phyloP scores from a whole-genome alignment of 2,888 invertebrate species.

The Steromphala cineraria region DNA sequence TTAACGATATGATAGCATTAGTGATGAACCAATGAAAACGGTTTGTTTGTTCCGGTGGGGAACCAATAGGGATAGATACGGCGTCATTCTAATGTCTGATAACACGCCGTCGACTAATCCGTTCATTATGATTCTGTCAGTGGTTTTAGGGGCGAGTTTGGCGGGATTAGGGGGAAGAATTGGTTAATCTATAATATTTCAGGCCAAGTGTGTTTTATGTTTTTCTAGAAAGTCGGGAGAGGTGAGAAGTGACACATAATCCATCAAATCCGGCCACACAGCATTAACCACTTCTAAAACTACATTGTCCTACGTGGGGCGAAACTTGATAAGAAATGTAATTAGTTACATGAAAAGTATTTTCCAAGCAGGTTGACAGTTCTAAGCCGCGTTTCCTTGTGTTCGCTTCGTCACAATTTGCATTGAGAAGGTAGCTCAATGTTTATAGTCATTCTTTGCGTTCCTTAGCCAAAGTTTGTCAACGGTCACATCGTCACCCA shows the following conservation, averaged over 20 bases:
- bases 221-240: background rate
- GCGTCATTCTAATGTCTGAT: background rate
- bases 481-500: no score
- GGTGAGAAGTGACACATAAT: background rate
- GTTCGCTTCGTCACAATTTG: no score
- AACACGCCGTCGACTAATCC: background rate
- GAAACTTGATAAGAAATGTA: background rate
- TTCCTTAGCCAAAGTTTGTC: no score
- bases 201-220: background rate
- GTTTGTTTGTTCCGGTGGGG: no score
- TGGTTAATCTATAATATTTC: background rate
- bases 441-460: no score
- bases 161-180: background rate
- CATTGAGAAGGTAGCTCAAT: no score
- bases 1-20: no score
- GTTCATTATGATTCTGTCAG: background rate
- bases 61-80: background rate
- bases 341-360: background rate
- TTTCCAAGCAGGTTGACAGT: no score
- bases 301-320: background rate
- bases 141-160: background rate
- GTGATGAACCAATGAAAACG: no score
- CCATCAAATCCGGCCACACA: background rate
- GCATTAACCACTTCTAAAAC: background rate
- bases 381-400: no score